These are phyloP conservation scores for Anguilla rostrata DNA, from an alignment of 2,113 vertebrate species.

Conservation along the genomic window DNA sequence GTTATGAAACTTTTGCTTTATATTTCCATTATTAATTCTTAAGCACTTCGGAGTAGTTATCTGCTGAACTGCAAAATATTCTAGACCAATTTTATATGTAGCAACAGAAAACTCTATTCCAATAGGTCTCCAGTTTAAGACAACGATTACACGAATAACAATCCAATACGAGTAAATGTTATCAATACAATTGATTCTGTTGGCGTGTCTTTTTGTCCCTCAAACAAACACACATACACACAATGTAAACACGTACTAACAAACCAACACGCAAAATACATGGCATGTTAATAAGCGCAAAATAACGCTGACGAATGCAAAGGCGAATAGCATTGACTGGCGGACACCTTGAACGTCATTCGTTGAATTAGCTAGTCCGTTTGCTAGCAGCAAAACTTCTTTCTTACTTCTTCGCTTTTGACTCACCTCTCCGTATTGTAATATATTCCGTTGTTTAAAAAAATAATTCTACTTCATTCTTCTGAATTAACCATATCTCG, in stretches of 20 bases:
- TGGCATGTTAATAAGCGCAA: neutral
- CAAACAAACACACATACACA: conserved; percentile 7
- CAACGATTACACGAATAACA: neutral
- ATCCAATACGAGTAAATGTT: neutral
- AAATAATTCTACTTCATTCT: neutral
- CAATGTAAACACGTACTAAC: neutral
- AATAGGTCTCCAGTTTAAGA: neutral
- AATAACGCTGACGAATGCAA: neutral
- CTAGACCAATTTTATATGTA: neutral
- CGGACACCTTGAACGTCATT: conserved; percentile 40
- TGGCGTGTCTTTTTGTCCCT: neutral
- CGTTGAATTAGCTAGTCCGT: neutral
- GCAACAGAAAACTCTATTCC: no score
- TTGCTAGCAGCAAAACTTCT: neutral
- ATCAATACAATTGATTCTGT: neutral
- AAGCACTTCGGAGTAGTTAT: neutral
- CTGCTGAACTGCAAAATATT: neutral
- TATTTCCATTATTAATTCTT: neutral
- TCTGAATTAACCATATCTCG: neutral
- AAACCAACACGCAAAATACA: neutral
- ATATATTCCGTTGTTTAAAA: neutral
- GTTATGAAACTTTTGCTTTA: neutral
- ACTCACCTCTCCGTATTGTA: conserved; percentile 56
- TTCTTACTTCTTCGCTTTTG: neutral
- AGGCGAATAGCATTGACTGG: neutral